Percentiles rank a stretch among this genome's conserved stretches.
These are phyloP conservation scores for Oscarella lobularis DNA, from an alignment of 37 sponge, comb jelly and placozoan species.

Conservation along the genomic window DNA sequence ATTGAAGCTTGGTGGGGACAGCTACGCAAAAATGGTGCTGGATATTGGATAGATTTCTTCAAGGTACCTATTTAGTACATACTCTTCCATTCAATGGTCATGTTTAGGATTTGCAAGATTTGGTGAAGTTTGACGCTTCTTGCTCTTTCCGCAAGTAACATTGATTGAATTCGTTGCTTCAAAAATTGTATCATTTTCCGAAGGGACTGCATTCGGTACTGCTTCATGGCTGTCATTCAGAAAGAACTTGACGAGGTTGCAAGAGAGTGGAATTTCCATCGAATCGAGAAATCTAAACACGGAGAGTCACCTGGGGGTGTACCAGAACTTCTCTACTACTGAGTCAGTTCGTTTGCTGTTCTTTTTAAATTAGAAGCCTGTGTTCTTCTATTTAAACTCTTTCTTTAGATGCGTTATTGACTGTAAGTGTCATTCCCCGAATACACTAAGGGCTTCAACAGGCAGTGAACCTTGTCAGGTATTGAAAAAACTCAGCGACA, in stretches of 20 bases:
- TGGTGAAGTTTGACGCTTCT: not conserved
- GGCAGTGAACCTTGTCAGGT: too few relatives aligned
- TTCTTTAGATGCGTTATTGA: too few relatives aligned
- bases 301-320: slow-evolving; percentile 11
- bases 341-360: too few relatives aligned
- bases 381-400: too few relatives aligned
- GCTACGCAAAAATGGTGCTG: not conserved
- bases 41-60: not conserved
- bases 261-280: slow-evolving; percentile 7
- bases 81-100: too few relatives aligned
- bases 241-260: slow-evolving; percentile 1
- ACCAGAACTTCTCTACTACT: slow-evolving; percentile 12
- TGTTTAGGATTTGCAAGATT: not conserved
- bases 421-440: too few relatives aligned
- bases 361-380: too few relatives aligned
- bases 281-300: slow-evolving; percentile 2
- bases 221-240: slow-evolving; percentile 7
- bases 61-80: too few relatives aligned
- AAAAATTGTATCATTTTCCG: not conserved
- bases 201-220: slow-evolving; percentile 4
- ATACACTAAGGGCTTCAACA: too few relatives aligned
- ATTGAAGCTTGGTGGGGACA: slow-evolving; percentile 4
- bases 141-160: not conserved
- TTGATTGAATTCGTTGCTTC: too few relatives aligned
- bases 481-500: too few relatives aligned